phyloP scores from a whole-genome alignment of 1,140 invertebrate genomes.

The Drepana arcuata region DNA sequence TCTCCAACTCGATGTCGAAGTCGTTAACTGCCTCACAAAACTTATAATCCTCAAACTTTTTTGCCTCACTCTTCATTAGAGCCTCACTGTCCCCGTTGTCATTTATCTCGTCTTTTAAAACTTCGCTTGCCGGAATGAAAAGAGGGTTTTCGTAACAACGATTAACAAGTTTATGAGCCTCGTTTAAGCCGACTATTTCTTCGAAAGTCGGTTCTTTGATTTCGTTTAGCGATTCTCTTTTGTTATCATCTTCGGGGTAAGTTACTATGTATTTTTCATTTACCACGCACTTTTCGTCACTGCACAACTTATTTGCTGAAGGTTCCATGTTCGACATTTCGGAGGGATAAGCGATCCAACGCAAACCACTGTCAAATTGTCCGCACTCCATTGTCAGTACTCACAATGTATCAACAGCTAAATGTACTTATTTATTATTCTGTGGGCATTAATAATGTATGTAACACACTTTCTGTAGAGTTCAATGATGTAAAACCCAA shows the following conservation, averaged over 20 bases:
- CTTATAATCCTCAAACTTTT: constrained; percentile 60
- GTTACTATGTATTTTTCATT: constrained; percentile 42
- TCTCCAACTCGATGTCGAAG: constrained; percentile 54
- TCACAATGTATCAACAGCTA: constrained; percentile 15
- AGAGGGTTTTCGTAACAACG: constrained; percentile 42
- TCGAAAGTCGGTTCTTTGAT: constrained; percentile 15
- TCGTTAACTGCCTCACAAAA: constrained; percentile 60
- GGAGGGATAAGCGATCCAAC: constrained; percentile 36
- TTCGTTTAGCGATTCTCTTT: constrained; percentile 11
- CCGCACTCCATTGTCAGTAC: constrained; percentile 45
- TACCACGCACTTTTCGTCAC: no score
- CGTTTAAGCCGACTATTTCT: constrained; percentile 22
- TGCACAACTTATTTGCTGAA: no score
- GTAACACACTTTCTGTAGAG: constrained; percentile 9
- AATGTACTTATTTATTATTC: constrained; percentile 14
- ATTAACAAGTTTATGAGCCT: constrained; percentile 33
- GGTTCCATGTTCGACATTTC: no score
- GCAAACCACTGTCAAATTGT: constrained; percentile 29
- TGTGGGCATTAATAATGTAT: constrained; percentile 2
- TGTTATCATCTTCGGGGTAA: constrained; percentile 36
- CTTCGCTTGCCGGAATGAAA: constrained; percentile 34
- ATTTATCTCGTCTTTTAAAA: constrained; percentile 51
- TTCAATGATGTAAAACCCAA: constrained; percentile 24
- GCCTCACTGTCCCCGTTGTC: constrained; percentile 32
- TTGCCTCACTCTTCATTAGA: constrained; percentile 47